Conservation (phyloP, 2,113 vertebrate species). For the Calyptomena viridis region DNA sequence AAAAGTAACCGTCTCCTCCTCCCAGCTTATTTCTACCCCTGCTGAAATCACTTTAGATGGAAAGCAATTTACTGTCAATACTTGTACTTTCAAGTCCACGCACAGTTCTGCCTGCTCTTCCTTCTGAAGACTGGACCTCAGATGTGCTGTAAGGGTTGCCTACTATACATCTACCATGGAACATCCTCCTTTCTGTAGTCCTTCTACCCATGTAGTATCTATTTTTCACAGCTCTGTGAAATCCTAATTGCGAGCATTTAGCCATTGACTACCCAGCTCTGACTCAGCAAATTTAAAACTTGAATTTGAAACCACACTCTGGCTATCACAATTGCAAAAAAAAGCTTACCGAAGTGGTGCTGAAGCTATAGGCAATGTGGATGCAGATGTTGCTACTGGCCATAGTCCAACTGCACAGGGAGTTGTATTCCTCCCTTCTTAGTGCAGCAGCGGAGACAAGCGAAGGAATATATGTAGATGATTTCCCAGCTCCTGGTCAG, state of each 20-base stretch:
- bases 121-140: neutral
- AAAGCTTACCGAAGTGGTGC: neutral
- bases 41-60: neutral
- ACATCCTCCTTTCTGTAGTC: neutral
- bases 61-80: neutral
- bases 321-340: neutral
- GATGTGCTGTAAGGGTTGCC: neutral
- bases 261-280: neutral
- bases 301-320: neutral
- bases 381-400: neutral
- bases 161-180: neutral
- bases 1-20: neutral
- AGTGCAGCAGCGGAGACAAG: neutral
- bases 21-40: neutral
- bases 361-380: neutral
- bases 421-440: neutral
- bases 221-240: neutral
- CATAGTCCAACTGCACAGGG: accelerated
- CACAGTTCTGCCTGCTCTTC: neutral
- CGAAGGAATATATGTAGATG: neutral
- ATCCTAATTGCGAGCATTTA: neutral
- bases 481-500: neutral
- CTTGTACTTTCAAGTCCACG: neutral
- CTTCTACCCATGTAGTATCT: neutral
- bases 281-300: neutral